A percentile compares a stretch with the other conserved stretches of the same genome.
These are phyloP conservation scores for Lucinisca nassula DNA, from an alignment of 2,888 invertebrate species.

Conservation along the genomic window DNA sequence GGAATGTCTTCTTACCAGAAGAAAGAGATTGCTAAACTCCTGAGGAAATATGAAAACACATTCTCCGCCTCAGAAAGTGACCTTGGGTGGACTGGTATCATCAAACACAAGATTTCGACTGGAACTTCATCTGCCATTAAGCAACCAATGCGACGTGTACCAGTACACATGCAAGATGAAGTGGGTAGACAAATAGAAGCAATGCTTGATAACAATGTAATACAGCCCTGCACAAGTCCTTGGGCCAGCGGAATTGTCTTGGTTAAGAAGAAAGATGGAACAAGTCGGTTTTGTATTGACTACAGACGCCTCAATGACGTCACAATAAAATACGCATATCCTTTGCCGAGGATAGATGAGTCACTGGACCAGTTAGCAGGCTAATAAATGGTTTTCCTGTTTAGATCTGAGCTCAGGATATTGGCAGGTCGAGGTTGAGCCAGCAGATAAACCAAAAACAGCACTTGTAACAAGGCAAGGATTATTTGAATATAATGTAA, in stretches of 20 bases:
- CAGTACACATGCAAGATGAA: no score
- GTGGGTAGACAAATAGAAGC: conserved; percentile 45
- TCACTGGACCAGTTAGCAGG: no score
- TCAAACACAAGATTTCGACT: no score
- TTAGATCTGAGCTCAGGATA: conserved; percentile 48
- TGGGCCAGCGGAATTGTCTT: no score
- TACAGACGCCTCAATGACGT: no score
- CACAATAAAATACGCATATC: no score
- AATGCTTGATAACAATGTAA: conserved; percentile 46
- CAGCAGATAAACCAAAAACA: conserved; percentile 39
- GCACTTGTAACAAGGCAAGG: conserved; percentile 50
- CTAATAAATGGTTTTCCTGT: conserved; percentile 43
- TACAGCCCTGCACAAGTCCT: conserved; percentile 50
- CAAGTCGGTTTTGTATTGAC: conserved; percentile 23
- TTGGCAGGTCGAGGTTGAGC: conserved; percentile 43
- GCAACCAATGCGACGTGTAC: conserved; percentile 44
- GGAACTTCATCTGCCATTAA: conserved; percentile 45
- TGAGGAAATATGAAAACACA: conserved; percentile 29
- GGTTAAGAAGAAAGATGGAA: conserved; percentile 65
- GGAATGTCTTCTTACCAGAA: neutral
- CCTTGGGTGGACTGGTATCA: no score
- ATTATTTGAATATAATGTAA: conserved; percentile 39
- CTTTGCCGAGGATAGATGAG: no score
- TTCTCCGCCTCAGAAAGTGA: conserved; percentile 32
- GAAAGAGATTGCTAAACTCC: neutral